Percentiles rank a stretch among this genome's conserved stretches.
phyloP scores from a whole-genome alignment of 1,140 invertebrate species.

The Brachystomella parvula region DNA sequence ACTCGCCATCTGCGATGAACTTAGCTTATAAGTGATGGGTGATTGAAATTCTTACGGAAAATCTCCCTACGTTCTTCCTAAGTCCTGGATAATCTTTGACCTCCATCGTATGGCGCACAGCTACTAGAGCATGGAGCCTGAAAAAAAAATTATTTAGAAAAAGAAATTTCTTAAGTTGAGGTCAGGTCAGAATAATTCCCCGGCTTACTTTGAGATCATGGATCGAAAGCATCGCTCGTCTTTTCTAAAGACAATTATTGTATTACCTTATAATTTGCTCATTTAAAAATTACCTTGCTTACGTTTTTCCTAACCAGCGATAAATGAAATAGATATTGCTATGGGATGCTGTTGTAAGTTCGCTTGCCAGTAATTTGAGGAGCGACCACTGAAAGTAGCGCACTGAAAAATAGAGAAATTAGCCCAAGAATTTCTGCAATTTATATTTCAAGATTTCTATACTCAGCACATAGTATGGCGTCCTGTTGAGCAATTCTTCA shows the following conservation, averaged over 20 bases:
- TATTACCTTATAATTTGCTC: constrained; percentile 6
- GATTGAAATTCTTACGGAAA: no score
- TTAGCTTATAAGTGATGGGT: no score
- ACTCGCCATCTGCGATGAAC: not conserved
- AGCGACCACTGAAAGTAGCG: constrained; percentile 28
- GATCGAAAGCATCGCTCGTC: constrained; percentile 23
- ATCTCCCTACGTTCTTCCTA: no score
- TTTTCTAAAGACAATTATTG: not conserved
- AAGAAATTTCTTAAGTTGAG: no score
- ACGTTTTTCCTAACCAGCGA: constrained; percentile 10
- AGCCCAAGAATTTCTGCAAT: not conserved
- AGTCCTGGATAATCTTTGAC: no score
- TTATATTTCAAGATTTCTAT: not conserved
- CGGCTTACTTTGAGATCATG: constrained; percentile 18
- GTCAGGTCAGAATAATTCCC: no score
- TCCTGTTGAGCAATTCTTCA: constrained; percentile 8
- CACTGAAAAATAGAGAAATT: constrained; percentile 17
- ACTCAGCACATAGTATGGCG: constrained; percentile 6
- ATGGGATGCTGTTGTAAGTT: constrained; percentile 18
- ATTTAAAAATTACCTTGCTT: not conserved
- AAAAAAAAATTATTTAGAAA: no score
- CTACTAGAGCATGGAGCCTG: no score
- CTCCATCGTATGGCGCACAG: no score
- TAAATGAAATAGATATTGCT: constrained; percentile 12
- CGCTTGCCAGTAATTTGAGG: constrained; percentile 19